Conservation (phyloP, 2,888 invertebrate species). For the Stratiomys singularior region DNA sequence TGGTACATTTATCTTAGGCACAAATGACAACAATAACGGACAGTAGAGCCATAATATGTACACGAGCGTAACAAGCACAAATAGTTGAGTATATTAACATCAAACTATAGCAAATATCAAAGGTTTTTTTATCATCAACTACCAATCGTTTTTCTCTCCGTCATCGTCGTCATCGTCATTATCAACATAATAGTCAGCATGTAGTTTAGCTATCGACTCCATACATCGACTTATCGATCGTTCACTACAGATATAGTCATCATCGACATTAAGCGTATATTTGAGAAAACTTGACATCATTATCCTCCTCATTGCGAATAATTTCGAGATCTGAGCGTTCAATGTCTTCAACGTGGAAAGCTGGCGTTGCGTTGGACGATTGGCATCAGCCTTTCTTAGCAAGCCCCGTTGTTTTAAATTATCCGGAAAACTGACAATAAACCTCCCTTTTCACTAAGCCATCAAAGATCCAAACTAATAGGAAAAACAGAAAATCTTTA, state of each 20-base stretch:
- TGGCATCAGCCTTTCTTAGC: slow-evolving; percentile 19
- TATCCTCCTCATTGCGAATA: slow-evolving; percentile 50
- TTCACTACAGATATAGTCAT: slow-evolving; percentile 31
- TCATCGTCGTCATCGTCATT: slow-evolving; percentile 41
- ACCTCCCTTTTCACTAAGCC: slow-evolving; percentile 40
- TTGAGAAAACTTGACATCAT: slow-evolving; percentile 52
- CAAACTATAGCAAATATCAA: slow-evolving; percentile 40
- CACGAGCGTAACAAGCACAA: slow-evolving; percentile 17
- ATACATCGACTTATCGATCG: slow-evolving; percentile 36
- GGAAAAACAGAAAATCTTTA: slow-evolving; percentile 15
- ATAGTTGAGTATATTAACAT: slow-evolving; percentile 1
- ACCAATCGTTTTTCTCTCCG: slow-evolving; percentile 39
- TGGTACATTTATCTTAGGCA: slow-evolving; percentile 48
- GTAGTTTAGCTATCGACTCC: not conserved
- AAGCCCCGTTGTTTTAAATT: slow-evolving; percentile 19
- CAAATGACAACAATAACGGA: slow-evolving; percentile 51
- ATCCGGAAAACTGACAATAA: slow-evolving; percentile 42
- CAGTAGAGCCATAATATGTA: slow-evolving; percentile 26
- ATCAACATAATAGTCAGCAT: slow-evolving; percentile 34
- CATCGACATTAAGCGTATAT: slow-evolving; percentile 43
- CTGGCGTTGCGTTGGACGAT: slow-evolving; percentile 49
- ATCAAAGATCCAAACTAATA: slow-evolving; percentile 36
- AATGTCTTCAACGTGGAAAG: slow-evolving; percentile 26
- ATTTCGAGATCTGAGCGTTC: slow-evolving; percentile 49
- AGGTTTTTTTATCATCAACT: slow-evolving; percentile 37